These are phyloP conservation scores for Apodemus sylvaticus DNA, from an alignment of 2,113 vertebrate species.

Conservation along the genomic window DNA sequence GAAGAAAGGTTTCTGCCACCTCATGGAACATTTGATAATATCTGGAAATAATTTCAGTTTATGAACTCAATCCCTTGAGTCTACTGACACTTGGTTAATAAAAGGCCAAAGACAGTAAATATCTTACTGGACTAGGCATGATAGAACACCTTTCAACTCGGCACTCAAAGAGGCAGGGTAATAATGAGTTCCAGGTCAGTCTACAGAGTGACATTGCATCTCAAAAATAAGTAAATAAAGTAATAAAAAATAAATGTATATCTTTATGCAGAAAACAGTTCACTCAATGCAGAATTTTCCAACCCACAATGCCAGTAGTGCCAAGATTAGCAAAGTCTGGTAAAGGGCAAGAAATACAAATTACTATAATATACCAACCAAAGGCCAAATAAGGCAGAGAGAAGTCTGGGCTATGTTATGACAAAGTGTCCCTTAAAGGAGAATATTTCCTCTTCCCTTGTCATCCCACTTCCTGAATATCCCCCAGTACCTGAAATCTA, in stretches of 20 bases:
- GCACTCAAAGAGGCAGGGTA: not conserved
- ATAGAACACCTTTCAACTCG: not conserved
- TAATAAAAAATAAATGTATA: not conserved
- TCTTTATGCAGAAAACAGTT: not conserved
- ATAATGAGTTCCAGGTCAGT: not conserved
- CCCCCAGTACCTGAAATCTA: too few relatives aligned
- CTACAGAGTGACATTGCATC: not conserved
- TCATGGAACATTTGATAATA: not conserved
- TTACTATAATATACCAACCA: not conserved
- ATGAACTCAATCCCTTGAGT: not conserved
- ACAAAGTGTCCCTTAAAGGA: accelerated
- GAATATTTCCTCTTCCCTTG: not conserved
- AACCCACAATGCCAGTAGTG: not conserved
- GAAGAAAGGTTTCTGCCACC: not conserved
- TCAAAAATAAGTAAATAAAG: not conserved
- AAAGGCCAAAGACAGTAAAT: not conserved
- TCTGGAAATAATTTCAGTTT: not conserved
- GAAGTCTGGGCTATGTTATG: accelerated
- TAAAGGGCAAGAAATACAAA: not conserved
- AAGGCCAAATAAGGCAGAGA: not conserved
- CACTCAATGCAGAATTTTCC: not conserved
- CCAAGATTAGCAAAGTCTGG: not conserved
- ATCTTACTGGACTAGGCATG: not conserved
- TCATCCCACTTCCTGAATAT: not conserved
- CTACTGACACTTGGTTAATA: not conserved